Percentiles rank a stretch among this genome's conserved stretches.
Evolutionary conservation across 2,888 invertebrate species (phyloP).

Genomic region (Eupithecia insigniata): DNA sequence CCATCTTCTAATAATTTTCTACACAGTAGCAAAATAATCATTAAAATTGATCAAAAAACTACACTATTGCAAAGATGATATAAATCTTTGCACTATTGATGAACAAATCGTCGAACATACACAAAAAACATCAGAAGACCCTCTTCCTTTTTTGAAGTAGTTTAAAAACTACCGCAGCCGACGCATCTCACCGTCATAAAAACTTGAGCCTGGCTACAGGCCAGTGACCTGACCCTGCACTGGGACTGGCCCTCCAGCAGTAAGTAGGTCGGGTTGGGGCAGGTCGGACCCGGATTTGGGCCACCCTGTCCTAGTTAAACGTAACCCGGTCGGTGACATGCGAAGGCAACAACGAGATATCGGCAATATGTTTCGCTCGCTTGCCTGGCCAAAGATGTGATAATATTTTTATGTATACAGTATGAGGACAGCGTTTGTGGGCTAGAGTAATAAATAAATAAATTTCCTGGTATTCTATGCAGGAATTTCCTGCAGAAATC

Average conservation of each 20-base stretch:
- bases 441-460: not conserved
- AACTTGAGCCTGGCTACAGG: slow-evolving; percentile 16
- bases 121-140: no score
- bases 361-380: slow-evolving; percentile 13
- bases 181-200: not conserved
- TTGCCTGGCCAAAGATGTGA: not conserved
- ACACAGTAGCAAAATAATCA: no score
- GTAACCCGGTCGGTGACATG: slow-evolving; percentile 45
- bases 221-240: slow-evolving; percentile 31
- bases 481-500: not conserved
- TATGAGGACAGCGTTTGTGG: not conserved
- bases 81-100: no score
- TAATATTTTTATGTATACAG: not conserved
- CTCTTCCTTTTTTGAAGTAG: not conserved
- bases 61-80: no score
- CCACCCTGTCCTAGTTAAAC: slow-evolving; percentile 55
- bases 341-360: slow-evolving; percentile 23
- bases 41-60: no score
- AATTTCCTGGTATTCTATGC: not conserved
- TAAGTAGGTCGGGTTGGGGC: slow-evolving; percentile 68
- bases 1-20: no score
- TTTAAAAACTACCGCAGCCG: not conserved
- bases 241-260: slow-evolving; percentile 29
- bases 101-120: no score
- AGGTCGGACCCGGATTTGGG: slow-evolving; percentile 69